Evolutionary conservation across 1,140 invertebrate species (phyloP).

Genomic region (Lepidotrigona ventralis): DNA sequence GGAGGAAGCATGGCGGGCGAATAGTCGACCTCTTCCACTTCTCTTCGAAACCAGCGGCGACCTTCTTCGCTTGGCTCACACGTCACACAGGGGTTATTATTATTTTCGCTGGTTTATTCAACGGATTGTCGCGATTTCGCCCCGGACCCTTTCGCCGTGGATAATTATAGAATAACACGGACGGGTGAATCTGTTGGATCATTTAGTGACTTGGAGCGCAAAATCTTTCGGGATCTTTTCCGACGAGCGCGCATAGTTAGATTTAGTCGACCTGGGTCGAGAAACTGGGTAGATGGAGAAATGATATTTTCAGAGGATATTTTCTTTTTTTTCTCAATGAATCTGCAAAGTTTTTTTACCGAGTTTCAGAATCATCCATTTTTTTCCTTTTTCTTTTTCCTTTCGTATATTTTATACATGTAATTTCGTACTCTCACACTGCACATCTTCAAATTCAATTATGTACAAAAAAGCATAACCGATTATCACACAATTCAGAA

Average conservation of each 20-base stretch:
- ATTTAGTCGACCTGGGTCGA: no score
- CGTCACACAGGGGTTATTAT: neutral
- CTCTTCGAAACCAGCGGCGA: neutral
- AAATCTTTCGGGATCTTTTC: neutral
- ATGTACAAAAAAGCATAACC: no score
- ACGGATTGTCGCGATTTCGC: neutral
- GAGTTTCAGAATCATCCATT: no score
- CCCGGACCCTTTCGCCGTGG: neutral
- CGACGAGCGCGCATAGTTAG: neutral
- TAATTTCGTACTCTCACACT: no score
- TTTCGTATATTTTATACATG: no score
- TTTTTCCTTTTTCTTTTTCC: no score
- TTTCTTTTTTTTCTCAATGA: no score
- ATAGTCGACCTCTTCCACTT: neutral
- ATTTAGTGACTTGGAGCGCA: neutral
- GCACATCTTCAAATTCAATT: no score
- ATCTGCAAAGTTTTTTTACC: no score
- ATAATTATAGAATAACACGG: conserved; percentile 27
- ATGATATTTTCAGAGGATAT: neutral
- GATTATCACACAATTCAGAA: no score
- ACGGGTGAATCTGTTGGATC: neutral
- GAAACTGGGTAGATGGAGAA: neutral
- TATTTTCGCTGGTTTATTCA: conserved; percentile 15
- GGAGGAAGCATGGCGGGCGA: no score
- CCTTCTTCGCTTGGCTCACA: no score